Base-by-base conservation (phyloP, 2,888 invertebrate species). In the Nomada lathburiana region DNA sequence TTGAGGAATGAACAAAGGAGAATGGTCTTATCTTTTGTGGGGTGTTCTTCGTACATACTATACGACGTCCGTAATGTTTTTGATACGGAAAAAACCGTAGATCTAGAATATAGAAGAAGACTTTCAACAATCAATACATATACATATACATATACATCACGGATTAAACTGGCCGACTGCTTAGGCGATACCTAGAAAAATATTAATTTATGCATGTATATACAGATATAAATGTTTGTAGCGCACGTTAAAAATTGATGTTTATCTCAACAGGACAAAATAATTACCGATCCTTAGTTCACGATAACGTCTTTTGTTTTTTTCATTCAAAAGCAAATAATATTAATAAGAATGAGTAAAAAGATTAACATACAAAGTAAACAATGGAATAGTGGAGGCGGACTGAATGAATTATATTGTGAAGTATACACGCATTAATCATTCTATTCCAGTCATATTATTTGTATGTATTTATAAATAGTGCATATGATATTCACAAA, bases 391-490 rank as follows among this genome's bases (percentile, higher is more conserved):
- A 47, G 59, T 60, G 1, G 7, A 36, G 50, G 69, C 20, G 10
- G 18, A 72, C 1, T 42, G 10, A 50, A 55, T 47, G 53, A 70
- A 44, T 36, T 23, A 57, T 36, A 29, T 36, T 23, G 50, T 36
- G 29, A 83, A 69, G 70, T 62, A 75, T 13, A 76, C 42, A 75
- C 55, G 55, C 59, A 57, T n/a, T 60, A 11, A 50, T 55, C 4
- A 9, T 71, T 71, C 70, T 63, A 20, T 55, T 59, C 60, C 18
- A 71, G 77, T 76, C 82, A 59, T 80, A 84, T 76, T 75, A 76
- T 65, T 82, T 62, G 52, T 70, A 76, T 72, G 76, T 60, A 63
- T 82, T 83, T 82, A 74, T 74, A 81, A 83, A 82, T 65, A 60
- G 50, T 82, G 83, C 73, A 52, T 52, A 76, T 70, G 55, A 57